A percentile compares a stretch with the other conserved stretches of the same genome.
phyloP scores from a whole-genome alignment of 2,797 vertebrate species.

The Catamblyrhynchus diadema region DNA sequence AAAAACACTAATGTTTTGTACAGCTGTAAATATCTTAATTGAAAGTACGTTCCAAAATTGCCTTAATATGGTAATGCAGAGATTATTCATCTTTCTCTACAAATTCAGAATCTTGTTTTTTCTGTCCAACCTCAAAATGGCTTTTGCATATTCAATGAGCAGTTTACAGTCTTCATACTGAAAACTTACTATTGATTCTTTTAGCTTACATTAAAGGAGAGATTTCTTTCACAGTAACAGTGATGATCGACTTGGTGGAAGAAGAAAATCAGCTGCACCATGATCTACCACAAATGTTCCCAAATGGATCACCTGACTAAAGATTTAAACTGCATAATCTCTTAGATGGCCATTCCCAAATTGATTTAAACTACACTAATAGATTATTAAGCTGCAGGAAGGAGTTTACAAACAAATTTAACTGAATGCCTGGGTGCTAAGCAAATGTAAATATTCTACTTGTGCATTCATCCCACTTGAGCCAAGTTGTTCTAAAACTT shows the following conservation, averaged over 20 bases:
- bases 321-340: background rate
- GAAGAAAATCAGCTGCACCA: background rate
- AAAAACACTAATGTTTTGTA: background rate
- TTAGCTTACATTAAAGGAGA: background rate
- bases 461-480: background rate
- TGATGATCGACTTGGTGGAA: background rate
- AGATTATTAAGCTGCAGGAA: background rate
- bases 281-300: background rate
- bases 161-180: background rate
- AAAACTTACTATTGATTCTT: background rate
- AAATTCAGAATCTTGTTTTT: background rate
- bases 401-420: background rate
- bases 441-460: background rate
- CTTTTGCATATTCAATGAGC: background rate
- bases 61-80: background rate
- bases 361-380: background rate
- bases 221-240: background rate
- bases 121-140: background rate
- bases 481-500: background rate
- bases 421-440: background rate
- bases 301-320: background rate
- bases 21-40: background rate
- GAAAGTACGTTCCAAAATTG: background rate
- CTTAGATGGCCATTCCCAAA: background rate
- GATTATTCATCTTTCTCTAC: background rate